A percentile compares a stretch with the other conserved stretches of the same genome.
Evolutionary conservation across 2,797 vertebrate genomes (phyloP).

Genomic region (Sebastolobus altivelis): DNA sequence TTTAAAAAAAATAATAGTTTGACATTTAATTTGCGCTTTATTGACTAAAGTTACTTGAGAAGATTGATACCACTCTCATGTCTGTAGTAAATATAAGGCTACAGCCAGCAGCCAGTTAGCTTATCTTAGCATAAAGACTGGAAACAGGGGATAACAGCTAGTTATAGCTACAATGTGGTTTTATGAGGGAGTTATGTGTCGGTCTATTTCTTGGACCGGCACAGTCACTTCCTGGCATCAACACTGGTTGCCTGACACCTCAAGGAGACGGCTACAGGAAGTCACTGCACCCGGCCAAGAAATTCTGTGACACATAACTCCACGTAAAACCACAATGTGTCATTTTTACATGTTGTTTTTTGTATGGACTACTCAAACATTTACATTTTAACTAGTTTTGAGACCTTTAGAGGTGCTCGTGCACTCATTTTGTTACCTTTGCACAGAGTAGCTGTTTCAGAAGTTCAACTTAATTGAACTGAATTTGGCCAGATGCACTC

Average conservation of each 20-base stretch:
- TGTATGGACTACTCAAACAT: neutral
- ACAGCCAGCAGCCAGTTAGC: neutral
- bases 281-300: neutral
- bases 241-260: too few relatives aligned
- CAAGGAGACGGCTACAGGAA: neutral
- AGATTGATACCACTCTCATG: neutral
- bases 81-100: neutral
- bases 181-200: neutral
- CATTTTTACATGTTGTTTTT: neutral
- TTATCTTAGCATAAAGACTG: constrained; percentile 5
- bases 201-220: neutral
- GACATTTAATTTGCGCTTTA: neutral
- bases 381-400: neutral
- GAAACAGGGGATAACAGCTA: neutral
- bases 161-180: neutral
- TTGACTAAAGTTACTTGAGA: neutral
- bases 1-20: neutral
- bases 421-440: neutral
- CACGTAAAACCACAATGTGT: neutral
- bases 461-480: constrained; percentile 7
- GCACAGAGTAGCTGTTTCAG: neutral
- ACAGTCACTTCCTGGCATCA: too few relatives aligned
- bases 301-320: neutral
- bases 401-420: neutral
- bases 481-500: constrained; percentile 13